A percentile compares a stretch with the other conserved stretches of the same genome.
These are phyloP conservation scores for Eospalax fontanierii DNA, from an alignment of 2,797 vertebrate species.

Conservation along the genomic window DNA sequence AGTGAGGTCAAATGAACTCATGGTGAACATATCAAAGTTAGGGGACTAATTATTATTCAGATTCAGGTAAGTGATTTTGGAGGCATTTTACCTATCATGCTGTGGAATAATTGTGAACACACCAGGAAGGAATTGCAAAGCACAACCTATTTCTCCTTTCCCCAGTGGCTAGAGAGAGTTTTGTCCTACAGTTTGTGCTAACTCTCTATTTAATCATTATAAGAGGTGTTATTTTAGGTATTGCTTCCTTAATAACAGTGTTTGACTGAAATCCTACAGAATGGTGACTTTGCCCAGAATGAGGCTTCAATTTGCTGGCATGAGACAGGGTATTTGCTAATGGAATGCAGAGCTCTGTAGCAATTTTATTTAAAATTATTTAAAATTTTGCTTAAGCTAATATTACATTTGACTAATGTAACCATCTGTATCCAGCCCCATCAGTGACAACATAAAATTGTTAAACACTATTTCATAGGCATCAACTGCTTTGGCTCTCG, in stretches of 20 bases:
- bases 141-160: constrained; percentile 77
- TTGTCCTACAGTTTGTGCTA: constrained; percentile 57
- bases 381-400: constrained; percentile 69
- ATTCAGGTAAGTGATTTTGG: constrained; percentile 78
- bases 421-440: constrained; percentile 37
- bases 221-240: constrained; percentile 78
- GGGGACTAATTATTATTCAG: constrained; percentile 68
- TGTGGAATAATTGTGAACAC: constrained; percentile 77
- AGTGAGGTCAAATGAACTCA: constrained; percentile 60
- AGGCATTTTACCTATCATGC: constrained; percentile 71
- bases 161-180: constrained; percentile 51
- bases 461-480: constrained; percentile 57
- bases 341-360: constrained; percentile 52
- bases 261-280: constrained; percentile 58
- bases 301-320: constrained; percentile 32
- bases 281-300: constrained; percentile 54
- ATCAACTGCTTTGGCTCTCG: constrained; percentile 56
- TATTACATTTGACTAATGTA: constrained; percentile 64
- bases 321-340: constrained; percentile 60
- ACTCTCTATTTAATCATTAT: constrained; percentile 76
- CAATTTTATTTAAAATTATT: constrained; percentile 72
- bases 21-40: constrained; percentile 64
- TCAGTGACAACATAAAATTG: constrained; percentile 53
- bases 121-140: constrained; percentile 73
- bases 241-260: constrained; percentile 64